phyloP scores from a whole-genome alignment of 1,140 invertebrate species.

The Halictus rubicundus region DNA sequence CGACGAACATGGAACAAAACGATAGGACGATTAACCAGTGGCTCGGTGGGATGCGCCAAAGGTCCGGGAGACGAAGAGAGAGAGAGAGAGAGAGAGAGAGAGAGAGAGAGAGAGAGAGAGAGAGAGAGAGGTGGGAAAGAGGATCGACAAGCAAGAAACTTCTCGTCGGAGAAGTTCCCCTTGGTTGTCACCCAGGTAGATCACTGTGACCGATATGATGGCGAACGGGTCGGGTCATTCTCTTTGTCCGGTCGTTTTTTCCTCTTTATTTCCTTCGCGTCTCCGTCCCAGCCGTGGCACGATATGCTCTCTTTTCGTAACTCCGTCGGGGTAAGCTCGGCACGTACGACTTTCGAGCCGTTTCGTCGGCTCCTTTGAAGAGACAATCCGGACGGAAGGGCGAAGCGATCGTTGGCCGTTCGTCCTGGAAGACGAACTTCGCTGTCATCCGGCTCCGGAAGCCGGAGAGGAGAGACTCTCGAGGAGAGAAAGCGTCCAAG shows the following conservation, averaged over 20 bases:
- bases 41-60: too few relatives aligned
- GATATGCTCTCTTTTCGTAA: constrained; percentile 30
- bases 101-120: not conserved
- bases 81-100: not conserved
- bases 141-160: constrained; percentile 39
- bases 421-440: constrained; percentile 4
- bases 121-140: not conserved
- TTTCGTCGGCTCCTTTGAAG: constrained; percentile 59
- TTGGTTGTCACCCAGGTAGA: constrained; percentile 69
- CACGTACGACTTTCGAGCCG: constrained; percentile 62
- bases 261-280: not conserved
- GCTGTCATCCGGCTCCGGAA: not conserved
- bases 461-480: not conserved
- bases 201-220: constrained; percentile 62
- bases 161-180: not conserved
- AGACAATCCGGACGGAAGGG: constrained; percentile 60
- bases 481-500: not conserved
- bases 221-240: constrained; percentile 56
- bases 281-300: not conserved
- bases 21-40: too few relatives aligned
- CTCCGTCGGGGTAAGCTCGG: constrained; percentile 53
- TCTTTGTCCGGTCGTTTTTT: constrained; percentile 41
- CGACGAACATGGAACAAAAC: too few relatives aligned
- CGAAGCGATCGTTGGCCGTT: constrained; percentile 49
- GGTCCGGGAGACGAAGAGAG: not conserved